Conservation (phyloP, 1,140 invertebrate genomes). For the Microvelia longipes region DNA sequence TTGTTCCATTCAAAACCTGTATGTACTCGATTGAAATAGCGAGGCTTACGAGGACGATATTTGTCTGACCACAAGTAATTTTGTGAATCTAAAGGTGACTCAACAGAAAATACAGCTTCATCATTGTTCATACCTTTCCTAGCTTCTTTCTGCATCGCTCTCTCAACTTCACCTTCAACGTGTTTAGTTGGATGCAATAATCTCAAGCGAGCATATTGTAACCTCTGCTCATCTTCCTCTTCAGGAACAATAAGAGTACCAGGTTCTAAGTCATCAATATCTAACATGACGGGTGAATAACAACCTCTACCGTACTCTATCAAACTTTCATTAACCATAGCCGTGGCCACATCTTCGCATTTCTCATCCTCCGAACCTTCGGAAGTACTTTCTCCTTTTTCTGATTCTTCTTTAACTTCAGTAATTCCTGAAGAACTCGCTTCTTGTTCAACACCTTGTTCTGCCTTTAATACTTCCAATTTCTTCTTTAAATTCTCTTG, state of each 20-base stretch:
- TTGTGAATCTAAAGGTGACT: constrained; percentile 68
- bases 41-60: constrained; percentile 88
- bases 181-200: constrained; percentile 24
- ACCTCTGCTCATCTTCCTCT: constrained; percentile 58
- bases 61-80: constrained; percentile 95
- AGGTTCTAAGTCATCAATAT: constrained; percentile 54
- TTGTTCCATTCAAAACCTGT: constrained; percentile 99
- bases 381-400: constrained; percentile 23
- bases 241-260: constrained; percentile 64
- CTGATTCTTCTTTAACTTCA: constrained; percentile 15
- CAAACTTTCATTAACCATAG: constrained; percentile 43
- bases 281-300: constrained; percentile 69
- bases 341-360: constrained; percentile 32
- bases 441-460: constrained; percentile 44
- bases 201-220: constrained; percentile 53
- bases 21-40: constrained; percentile 90
- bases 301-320: constrained; percentile 58
- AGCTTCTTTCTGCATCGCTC: constrained; percentile 57
- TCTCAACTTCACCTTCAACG: constrained; percentile 35
- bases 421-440: background rate
- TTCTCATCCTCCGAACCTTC: constrained; percentile 24
- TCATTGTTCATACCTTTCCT: constrained; percentile 76
- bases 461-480: constrained; percentile 74
- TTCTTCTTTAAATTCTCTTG: constrained; percentile 81
- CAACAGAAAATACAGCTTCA: constrained; percentile 84